Evolutionary conservation across 1,140 invertebrate species (phyloP).

Genomic region (Gerris buenoi): DNA sequence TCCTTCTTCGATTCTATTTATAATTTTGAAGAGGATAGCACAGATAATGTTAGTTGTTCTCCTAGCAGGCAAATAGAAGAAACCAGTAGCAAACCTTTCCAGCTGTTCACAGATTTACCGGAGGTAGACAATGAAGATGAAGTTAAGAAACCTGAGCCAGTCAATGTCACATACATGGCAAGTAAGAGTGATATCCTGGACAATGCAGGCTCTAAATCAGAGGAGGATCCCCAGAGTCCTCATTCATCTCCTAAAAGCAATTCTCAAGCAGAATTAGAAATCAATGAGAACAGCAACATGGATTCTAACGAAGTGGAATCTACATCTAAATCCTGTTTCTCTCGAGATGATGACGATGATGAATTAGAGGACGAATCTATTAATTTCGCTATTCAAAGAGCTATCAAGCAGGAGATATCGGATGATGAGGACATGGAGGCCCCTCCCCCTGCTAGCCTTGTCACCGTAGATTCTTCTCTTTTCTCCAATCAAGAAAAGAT

Average conservation of each 20-base stretch:
- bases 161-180: conserved; percentile 33
- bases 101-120: conserved; percentile 4
- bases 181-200: conserved; percentile 3
- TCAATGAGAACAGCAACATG: conserved; percentile 1
- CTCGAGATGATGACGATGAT: conserved; percentile 7
- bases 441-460: not conserved
- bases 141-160: conserved; percentile 8
- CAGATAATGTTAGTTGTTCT: conserved; percentile 15
- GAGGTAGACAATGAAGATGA: conserved; percentile 25
- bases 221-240: not conserved
- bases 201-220: not conserved
- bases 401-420: conserved; percentile 10
- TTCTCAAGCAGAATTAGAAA: not conserved
- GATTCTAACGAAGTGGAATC: not conserved
- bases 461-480: no score
- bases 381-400: conserved; percentile 11
- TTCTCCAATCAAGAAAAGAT: not conserved
- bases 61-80: conserved; percentile 7
- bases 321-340: not conserved
- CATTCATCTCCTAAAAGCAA: not conserved
- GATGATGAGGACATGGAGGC: conserved; percentile 4
- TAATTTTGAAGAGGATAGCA: conserved; percentile 14
- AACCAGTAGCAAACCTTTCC: not conserved
- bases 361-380: conserved; percentile 11
- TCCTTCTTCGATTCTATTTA: conserved; percentile 1